Percentiles rank a stretch among this genome's conserved stretches.
phyloP scores from a whole-genome alignment of 2,797 vertebrate species.

The Gymnopithys bicolor region DNA sequence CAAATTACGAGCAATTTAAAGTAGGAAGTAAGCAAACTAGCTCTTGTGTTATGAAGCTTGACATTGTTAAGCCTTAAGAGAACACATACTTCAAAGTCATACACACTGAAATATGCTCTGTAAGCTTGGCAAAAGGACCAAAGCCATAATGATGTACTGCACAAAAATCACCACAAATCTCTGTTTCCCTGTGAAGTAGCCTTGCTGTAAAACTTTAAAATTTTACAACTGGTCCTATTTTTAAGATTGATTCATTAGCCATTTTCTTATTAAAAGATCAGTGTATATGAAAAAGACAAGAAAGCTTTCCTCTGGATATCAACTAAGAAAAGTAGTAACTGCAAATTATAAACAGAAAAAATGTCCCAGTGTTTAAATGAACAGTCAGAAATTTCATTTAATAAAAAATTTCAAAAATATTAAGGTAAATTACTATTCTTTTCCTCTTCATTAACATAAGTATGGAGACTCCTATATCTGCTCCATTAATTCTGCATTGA shows the following conservation, averaged over 20 bases:
- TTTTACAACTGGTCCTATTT: not conserved
- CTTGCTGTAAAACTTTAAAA: not conserved
- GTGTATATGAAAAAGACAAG: not conserved
- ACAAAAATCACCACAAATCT: not conserved
- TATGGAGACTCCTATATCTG: not conserved
- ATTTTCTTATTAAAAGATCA: not conserved
- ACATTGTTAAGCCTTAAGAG: conserved; percentile 80
- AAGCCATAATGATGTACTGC: conserved; percentile 17
- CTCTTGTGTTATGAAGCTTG: conserved; percentile 81
- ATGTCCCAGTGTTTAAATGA: not conserved
- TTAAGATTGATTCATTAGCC: not conserved
- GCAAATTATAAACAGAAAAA: not conserved
- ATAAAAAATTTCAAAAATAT: not conserved
- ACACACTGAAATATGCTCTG: conserved; percentile 71
- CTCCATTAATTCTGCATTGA: not conserved
- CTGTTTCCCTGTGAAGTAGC: not conserved
- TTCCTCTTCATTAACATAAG: not conserved
- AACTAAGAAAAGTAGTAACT: not conserved
- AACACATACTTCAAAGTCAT: conserved; percentile 77
- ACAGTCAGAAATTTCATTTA: not conserved
- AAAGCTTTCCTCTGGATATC: not conserved
- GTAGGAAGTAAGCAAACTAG: conserved; percentile 80
- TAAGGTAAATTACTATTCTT: not conserved
- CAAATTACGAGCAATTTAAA: conserved; percentile 83
- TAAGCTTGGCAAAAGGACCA: conserved; percentile 22